Evolutionary conservation across 2,888 invertebrate species (phyloP), one percentile per base, ranked within the genome.

Genomic region (Argyresthia albistria): DNA sequence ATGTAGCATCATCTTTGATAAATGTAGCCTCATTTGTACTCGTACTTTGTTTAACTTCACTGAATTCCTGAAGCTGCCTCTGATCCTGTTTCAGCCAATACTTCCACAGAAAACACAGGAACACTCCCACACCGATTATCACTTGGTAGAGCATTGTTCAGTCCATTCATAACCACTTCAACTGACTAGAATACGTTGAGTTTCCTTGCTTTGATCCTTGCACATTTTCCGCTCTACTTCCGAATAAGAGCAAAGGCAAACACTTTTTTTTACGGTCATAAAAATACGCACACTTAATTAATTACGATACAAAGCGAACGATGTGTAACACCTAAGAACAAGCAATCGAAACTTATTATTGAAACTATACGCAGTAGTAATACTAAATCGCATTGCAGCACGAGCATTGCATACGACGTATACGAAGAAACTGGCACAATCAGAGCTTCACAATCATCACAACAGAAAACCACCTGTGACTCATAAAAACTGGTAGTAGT

Each of bases 121-220:
- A 56, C 50, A 78, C 69, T 57, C 76, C 75, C 48, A 84, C 57
- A 54, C 83, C 81, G 58, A 86, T 70, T 14, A 87, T 61, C 48
- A 76, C 63, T 74, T 81, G 82, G 57, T 75, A 72, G 57, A 86
- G 65, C 87, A 86, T 88, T 72, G 70, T 78, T 57, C 64, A 25
- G 25, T 56, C 57, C 62, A 69, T 73, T 76, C 74, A 76, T 75
- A 80, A 50, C 1, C 50, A 51, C 48, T 48, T 12, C 70, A 70
- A 76, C 72, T 72, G 70, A 70, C 69, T 74, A 69, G 63, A 76
- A 71, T 68, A 60, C 57, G 59, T 70, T 69, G 59, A 53, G 47
- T 35, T 35, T 54, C 16, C 11, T 16, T 14, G 11, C 52, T 43
- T 46, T 56, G 56, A 67, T 74, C 67, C 67, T 72, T 73, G 66